Percentiles rank a stretch among this genome's conserved stretches.
These are phyloP conservation scores for Neodon shergylaensis DNA, from an alignment of 2,113 vertebrate species.

Conservation along the genomic window DNA sequence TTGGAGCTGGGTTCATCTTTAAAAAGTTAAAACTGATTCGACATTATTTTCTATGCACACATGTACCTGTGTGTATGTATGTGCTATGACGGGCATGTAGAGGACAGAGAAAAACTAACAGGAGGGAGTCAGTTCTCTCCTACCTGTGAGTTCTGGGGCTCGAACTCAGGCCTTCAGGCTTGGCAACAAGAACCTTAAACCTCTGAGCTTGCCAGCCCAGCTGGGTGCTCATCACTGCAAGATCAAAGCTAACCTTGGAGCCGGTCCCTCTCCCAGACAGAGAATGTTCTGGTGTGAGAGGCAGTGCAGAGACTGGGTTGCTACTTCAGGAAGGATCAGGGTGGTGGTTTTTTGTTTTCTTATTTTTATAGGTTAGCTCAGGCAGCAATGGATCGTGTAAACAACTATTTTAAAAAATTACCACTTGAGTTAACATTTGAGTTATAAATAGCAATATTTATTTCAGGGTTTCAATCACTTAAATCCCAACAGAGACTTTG, in stretches of 20 bases:
- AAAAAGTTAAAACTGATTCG: neutral
- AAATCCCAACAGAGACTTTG: slow-evolving; percentile 2
- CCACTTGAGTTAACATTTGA: neutral
- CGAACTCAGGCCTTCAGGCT: neutral
- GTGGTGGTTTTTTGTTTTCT: neutral
- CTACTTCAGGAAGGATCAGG: neutral
- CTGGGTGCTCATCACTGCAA: neutral
- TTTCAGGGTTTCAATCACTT: neutral
- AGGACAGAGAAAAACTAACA: neutral
- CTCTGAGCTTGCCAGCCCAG: no score
- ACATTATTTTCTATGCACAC: neutral
- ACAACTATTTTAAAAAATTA: neutral
- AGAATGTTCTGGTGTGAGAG: accelerated
- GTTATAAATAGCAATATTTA: neutral
- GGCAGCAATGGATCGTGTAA: neutral
- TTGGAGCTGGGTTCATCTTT: neutral
- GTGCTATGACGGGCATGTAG: neutral
- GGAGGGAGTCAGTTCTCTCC: neutral
- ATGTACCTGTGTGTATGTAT: neutral
- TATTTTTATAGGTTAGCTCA: neutral
- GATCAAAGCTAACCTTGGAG: neutral
- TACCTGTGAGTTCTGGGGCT: neutral
- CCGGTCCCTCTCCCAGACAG: neutral
- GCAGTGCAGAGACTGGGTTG: accelerated
- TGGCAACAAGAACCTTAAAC: neutral